Conservation (phyloP, 2,888 invertebrate genomes). For the Tetranychus piercei region DNA sequence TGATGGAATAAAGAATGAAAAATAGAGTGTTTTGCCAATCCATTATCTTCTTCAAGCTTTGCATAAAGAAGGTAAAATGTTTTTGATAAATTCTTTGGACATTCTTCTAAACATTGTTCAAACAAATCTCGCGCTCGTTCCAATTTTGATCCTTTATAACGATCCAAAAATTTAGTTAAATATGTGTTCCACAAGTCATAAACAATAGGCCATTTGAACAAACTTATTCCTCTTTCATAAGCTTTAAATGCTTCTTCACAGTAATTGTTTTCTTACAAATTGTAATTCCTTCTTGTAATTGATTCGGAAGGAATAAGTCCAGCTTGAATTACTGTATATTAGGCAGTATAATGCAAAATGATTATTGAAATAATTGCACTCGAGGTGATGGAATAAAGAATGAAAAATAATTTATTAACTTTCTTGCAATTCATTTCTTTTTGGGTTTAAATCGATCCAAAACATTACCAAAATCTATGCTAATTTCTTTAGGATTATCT, state of each 20-base stretch:
- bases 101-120: slow-evolving; percentile 90
- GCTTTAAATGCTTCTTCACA: slow-evolving; percentile 94
- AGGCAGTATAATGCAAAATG: no score
- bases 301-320: no score
- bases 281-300: no score
- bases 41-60: slow-evolving; percentile 93
- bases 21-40: slow-evolving; percentile 93
- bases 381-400: no score
- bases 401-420: no score
- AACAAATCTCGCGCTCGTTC: slow-evolving; percentile 93
- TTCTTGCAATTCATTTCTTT: no score
- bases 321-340: no score
- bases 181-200: slow-evolving; percentile 99
- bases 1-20: no score
- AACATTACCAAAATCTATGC: background rate
- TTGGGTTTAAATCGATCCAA: background rate
- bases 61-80: slow-evolving; percentile 84
- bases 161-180: slow-evolving; percentile 78
- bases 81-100: slow-evolving; percentile 86
- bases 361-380: no score
- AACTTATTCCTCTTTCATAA: slow-evolving; percentile 90
- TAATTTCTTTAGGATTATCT: background rate
- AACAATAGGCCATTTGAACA: slow-evolving; percentile 98
- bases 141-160: slow-evolving; percentile 85
- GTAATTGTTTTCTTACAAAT: slow-evolving; percentile 90